These are phyloP conservation scores for Darevskia nairensis DNA, from an alignment of 2,797 vertebrate species.

Conservation along the genomic window DNA sequence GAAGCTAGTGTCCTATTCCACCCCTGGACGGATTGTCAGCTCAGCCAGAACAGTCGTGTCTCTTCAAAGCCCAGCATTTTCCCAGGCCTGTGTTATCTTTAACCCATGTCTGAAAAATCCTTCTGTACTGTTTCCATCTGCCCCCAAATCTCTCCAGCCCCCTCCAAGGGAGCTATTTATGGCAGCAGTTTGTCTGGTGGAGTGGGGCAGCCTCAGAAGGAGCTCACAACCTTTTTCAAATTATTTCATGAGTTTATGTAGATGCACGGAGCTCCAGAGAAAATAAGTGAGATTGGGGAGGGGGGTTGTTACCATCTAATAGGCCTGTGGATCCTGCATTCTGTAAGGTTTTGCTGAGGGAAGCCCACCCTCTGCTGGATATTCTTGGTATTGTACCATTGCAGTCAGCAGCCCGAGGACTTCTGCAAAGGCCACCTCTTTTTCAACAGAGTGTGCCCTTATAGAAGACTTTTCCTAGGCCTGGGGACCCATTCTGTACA, in stretches of 20 bases:
- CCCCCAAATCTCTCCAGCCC: neutral
- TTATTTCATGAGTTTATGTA: conserved; percentile 12
- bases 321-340: neutral
- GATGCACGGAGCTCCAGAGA: neutral
- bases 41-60: neutral
- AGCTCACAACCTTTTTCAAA: conserved; percentile 7
- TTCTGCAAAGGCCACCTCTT: neutral
- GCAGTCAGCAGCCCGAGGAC: too few relatives aligned
- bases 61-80: conserved; percentile 7
- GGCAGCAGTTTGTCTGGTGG: neutral
- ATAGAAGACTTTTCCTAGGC: neutral
- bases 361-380: conserved; percentile 2
- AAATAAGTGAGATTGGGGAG: neutral
- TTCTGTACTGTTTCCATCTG: neutral
- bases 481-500: neutral
- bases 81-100: conserved; percentile 3
- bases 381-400: neutral
- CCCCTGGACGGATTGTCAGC: neutral
- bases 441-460: neutral
- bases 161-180: neutral
- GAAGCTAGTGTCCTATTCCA: neutral
- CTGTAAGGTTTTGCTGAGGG: neutral
- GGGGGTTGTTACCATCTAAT: neutral
- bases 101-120: conserved; percentile 8
- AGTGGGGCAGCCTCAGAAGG: neutral